Percentiles rank a stretch among this genome's conserved stretches.
These are phyloP conservation scores for Camarhynchus parvulus DNA, from an alignment of 2,113 vertebrate species.

Conservation along the genomic window DNA sequence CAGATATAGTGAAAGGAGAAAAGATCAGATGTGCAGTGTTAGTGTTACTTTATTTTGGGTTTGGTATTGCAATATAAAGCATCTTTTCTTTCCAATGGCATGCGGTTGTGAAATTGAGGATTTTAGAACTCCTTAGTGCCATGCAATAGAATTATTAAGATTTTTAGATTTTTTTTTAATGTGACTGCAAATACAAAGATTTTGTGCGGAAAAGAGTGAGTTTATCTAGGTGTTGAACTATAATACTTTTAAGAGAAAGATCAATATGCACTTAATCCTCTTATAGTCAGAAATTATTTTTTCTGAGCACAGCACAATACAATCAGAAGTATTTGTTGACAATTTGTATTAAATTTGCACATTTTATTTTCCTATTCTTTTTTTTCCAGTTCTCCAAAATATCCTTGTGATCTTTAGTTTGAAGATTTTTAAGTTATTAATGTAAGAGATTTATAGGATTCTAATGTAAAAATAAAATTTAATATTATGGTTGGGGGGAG, in stretches of 20 bases:
- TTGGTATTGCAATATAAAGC: neutral
- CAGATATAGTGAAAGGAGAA: neutral
- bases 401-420: neutral
- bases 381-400: neutral
- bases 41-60: neutral
- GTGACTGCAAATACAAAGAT: neutral
- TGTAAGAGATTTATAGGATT: neutral
- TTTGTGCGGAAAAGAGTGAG: neutral
- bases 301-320: neutral
- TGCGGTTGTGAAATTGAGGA: neutral
- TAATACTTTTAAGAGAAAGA: neutral
- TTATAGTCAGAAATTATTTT: neutral
- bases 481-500: accelerated
- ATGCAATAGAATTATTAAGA: neutral
- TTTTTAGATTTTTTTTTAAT: neutral
- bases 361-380: neutral
- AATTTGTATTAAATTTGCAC: neutral
- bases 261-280: neutral
- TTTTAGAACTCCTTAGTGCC: neutral
- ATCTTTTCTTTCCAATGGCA: neutral
- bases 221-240: neutral
- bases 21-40: neutral
- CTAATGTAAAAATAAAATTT: neutral
- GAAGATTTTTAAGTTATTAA: neutral
- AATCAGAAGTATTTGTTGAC: neutral